Evolutionary conservation across 2,797 vertebrate genomes (phyloP).

Genomic region (Microctenopoma steveboyesi): DNA sequence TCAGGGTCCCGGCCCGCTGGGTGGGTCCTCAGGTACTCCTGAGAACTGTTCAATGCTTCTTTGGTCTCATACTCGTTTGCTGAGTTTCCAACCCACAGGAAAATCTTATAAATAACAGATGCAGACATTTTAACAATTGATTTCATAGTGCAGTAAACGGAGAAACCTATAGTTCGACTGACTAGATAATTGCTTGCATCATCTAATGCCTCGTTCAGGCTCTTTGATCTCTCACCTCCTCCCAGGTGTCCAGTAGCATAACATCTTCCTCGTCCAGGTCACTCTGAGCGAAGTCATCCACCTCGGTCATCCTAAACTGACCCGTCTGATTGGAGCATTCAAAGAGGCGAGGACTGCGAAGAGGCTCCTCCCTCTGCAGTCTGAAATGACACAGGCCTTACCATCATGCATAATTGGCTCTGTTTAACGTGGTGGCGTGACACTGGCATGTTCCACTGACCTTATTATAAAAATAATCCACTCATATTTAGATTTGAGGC

Average conservation of each 20-base stretch:
- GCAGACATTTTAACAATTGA: background rate
- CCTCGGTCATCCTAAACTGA: slow-evolving; percentile 88
- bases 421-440: slow-evolving; percentile 3
- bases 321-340: slow-evolving; percentile 95
- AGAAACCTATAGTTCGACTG: too few relatives aligned
- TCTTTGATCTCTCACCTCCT: slow-evolving; percentile 84
- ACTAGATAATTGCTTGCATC: too few relatives aligned
- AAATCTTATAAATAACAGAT: slow-evolving; percentile 78
- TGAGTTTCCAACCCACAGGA: slow-evolving; percentile 89
- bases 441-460: slow-evolving; percentile 37
- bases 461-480: slow-evolving; percentile 46
- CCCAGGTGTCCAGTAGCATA: slow-evolving; percentile 94
- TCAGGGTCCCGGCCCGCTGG: slow-evolving; percentile 87
- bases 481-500: slow-evolving; percentile 44
- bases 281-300: slow-evolving; percentile 86
- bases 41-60: slow-evolving; percentile 80
- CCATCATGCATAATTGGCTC: slow-evolving; percentile 20
- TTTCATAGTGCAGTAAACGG: background rate
- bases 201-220: background rate
- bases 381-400: slow-evolving; percentile 68
- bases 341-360: slow-evolving; percentile 88
- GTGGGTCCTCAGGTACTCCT: slow-evolving; percentile 89
- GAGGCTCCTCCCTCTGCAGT: slow-evolving; percentile 80
- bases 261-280: slow-evolving; percentile 94
- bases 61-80: slow-evolving; percentile 87